Percentiles rank a stretch among this genome's conserved stretches.
Evolutionary conservation across 2,113 vertebrate genomes (phyloP).

Genomic region (Sus scrofa): T2T-Sscrofa CM000820.6:51609501-51610000

Average conservation of each 20-base stretch:
- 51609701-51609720: neutral
- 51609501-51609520: neutral
- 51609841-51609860: neutral
- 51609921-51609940: neutral
- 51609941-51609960: neutral
- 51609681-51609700: neutral
- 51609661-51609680: neutral
- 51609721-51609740: neutral
- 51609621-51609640: neutral
- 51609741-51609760: neutral
- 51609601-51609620: neutral
- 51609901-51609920: neutral
- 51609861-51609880: neutral
- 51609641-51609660: neutral
- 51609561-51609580: neutral
- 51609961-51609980: neutral
- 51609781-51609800: neutral
- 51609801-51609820: neutral
- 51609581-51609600: neutral
- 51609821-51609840: neutral
- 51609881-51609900: neutral
- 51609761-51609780: neutral
- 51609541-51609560: neutral
- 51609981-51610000: neutral
- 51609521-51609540: neutral